Evolutionary conservation across 2,113 vertebrate species (phyloP).

Genomic region (Lichenostomus cassidix): DNA sequence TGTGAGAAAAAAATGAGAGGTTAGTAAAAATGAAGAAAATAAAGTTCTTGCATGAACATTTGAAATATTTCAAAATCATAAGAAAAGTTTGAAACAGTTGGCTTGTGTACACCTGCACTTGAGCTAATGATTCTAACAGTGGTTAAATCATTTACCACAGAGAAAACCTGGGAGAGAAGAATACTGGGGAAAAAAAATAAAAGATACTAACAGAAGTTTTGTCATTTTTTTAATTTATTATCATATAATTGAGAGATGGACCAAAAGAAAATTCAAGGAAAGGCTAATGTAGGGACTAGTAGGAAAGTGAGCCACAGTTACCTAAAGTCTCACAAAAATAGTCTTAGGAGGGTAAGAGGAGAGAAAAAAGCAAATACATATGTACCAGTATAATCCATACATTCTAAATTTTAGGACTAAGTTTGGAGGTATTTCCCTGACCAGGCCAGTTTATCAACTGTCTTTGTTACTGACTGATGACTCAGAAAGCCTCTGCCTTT

Average conservation of each 20-base stretch:
- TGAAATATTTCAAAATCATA: background rate
- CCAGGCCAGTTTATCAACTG: background rate
- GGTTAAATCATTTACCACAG: background rate
- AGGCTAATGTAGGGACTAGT: background rate
- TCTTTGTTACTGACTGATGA: background rate
- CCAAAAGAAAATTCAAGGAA: background rate
- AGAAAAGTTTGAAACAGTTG: background rate
- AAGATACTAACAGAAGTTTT: accelerated
- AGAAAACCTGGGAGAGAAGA: background rate
- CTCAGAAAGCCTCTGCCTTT: background rate
- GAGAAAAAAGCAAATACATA: background rate
- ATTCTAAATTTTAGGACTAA: background rate
- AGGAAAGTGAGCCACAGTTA: background rate
- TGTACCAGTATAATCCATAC: background rate
- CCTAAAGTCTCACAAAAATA: background rate
- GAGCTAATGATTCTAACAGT: background rate
- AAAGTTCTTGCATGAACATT: accelerated
- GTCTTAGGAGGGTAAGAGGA: background rate
- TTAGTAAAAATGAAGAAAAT: background rate
- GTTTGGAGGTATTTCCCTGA: background rate
- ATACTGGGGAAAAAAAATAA: background rate
- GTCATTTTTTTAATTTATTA: background rate
- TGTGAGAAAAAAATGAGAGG: background rate
- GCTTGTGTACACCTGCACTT: background rate
- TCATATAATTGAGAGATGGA: background rate